Percentiles rank a stretch among this genome's conserved stretches.
Conservation (phyloP, 2,113 vertebrate species). For the Dicrurus megarhynchus region DNA sequence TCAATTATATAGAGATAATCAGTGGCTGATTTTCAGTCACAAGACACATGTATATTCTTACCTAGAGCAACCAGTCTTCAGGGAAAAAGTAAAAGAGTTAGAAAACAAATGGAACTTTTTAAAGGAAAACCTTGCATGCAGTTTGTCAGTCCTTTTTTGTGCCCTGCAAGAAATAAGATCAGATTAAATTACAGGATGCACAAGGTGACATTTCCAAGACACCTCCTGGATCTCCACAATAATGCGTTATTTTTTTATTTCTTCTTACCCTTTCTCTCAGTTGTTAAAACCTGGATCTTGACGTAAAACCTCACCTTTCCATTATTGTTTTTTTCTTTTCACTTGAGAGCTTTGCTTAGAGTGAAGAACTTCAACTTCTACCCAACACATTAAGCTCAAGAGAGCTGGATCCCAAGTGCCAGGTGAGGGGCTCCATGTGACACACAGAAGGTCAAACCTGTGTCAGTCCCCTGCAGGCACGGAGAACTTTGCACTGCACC, state of each 20-base stretch:
- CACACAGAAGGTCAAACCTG: background rate
- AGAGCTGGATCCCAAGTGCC: background rate
- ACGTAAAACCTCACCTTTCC: background rate
- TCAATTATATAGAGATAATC: slow-evolving; percentile 16
- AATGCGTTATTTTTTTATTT: background rate
- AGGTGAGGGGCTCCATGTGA: background rate
- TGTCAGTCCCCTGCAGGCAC: background rate
- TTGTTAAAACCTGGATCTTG: background rate
- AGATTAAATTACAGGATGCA: background rate
- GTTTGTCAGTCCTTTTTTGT: background rate
- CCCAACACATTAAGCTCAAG: background rate
- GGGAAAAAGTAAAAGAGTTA: background rate
- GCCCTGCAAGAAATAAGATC: background rate
- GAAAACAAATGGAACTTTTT: background rate
- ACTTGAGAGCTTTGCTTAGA: background rate
- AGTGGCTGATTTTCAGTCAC: slow-evolving; percentile 29
- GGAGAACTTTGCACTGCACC: background rate
- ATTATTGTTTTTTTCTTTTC: background rate
- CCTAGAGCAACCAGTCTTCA: background rate
- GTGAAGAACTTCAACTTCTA: background rate
- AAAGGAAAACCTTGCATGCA: background rate
- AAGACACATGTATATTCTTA: background rate
- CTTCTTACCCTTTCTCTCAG: background rate
- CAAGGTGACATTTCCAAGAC: background rate
- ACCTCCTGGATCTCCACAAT: background rate